phyloP scores from a whole-genome alignment of 2,113 vertebrate genomes.

The Leuciscus idus region DNA sequence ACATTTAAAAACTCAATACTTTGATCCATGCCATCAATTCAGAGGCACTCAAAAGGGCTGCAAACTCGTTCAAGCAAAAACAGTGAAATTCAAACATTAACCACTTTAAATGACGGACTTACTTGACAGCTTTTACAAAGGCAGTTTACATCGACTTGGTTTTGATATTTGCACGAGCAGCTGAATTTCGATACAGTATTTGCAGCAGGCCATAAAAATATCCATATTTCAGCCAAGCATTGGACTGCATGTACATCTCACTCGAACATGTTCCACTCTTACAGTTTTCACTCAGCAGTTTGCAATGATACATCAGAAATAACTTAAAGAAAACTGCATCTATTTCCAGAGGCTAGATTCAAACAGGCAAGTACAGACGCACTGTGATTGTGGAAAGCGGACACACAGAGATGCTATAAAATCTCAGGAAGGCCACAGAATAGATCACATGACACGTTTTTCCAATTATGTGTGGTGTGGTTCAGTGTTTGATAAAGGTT shows the following conservation, averaged over 20 bases:
- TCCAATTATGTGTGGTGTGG: not conserved
- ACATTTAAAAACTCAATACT: slow-evolving; percentile 30
- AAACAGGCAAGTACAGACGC: not conserved
- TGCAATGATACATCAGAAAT: slow-evolving; percentile 5
- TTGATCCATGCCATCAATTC: slow-evolving; percentile 3
- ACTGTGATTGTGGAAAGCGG: not conserved
- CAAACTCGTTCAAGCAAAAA: slow-evolving; percentile 37
- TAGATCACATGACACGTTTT: slow-evolving; percentile 1
- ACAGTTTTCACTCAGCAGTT: slow-evolving; percentile 1
- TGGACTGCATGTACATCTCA: not conserved
- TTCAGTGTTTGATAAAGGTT: slow-evolving; percentile 25
- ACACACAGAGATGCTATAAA: slow-evolving; percentile 1
- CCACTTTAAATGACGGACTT: slow-evolving; percentile 11
- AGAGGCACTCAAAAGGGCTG: slow-evolving; percentile 32
- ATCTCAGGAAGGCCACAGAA: slow-evolving; percentile 32
- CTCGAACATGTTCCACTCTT: not conserved
- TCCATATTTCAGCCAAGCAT: not conserved
- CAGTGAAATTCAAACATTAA: not conserved
- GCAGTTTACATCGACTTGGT: not conserved
- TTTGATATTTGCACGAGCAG: not conserved
- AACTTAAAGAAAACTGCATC: not conserved
- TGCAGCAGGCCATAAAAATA: slow-evolving; percentile 20
- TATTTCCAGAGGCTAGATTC: slow-evolving; percentile 5
- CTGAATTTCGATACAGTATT: slow-evolving; percentile 5
- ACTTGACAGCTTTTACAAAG: slow-evolving; percentile 8